phyloP scores from a whole-genome alignment of 2,797 vertebrate genomes.

The Hoplostethus atlanticus region DNA sequence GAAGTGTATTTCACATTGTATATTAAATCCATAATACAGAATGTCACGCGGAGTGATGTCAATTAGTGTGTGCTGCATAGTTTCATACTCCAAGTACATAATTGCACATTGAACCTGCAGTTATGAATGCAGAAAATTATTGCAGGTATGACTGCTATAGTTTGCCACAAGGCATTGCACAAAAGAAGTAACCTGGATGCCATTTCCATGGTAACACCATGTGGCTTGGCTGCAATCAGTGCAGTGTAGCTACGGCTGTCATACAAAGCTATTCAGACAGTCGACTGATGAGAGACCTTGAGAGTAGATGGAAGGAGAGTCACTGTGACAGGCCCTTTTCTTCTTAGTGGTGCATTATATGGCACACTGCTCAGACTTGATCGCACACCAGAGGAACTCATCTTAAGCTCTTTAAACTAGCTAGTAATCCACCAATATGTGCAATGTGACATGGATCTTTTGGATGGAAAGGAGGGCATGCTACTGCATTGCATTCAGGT shows the following conservation, averaged over 20 bases:
- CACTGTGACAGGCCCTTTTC: constrained; percentile 76
- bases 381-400: constrained; percentile 80
- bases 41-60: too few relatives aligned
- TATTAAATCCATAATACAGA: too few relatives aligned
- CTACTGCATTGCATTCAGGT: constrained; percentile 78
- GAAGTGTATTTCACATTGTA: too few relatives aligned
- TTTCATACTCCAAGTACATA: constrained; percentile 2
- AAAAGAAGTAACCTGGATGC: constrained; percentile 79
- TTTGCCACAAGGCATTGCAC: constrained; percentile 62
- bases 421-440: constrained; percentile 82
- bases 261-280: constrained; percentile 80
- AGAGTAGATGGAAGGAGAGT: constrained; percentile 70
- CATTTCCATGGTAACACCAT: constrained; percentile 86
- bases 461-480: constrained; percentile 76
- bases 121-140: constrained; percentile 46
- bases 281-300: constrained; percentile 80
- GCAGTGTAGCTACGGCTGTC: constrained; percentile 68
- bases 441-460: constrained; percentile 82
- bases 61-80: background rate
- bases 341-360: constrained; percentile 73
- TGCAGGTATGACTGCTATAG: constrained; percentile 63
- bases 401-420: constrained; percentile 82
- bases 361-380: constrained; percentile 77
- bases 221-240: constrained; percentile 79
- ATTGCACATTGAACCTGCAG: constrained; percentile 23